Evolutionary conservation across 2,797 vertebrate genomes (phyloP).

Genomic region (Leptoclinus maculatus): DNA sequence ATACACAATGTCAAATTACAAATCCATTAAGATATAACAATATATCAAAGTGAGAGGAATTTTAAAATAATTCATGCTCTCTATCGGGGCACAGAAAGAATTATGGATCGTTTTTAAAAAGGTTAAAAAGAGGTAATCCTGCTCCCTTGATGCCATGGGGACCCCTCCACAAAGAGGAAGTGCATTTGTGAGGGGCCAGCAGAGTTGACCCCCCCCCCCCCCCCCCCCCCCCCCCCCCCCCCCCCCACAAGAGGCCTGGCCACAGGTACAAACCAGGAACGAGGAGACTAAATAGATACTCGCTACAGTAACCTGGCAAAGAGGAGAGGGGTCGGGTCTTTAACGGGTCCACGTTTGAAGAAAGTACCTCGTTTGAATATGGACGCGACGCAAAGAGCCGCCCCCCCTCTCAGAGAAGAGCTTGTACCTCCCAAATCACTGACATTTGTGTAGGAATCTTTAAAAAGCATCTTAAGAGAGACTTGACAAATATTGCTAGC

Average conservation of each 20-base stretch:
- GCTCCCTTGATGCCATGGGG: constrained; percentile 67
- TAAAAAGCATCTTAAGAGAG: constrained; percentile 77
- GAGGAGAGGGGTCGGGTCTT: constrained; percentile 60
- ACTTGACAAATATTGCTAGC: constrained; percentile 85
- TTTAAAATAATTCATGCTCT: constrained; percentile 85
- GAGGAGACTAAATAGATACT: constrained; percentile 62
- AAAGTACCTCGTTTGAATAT: constrained; percentile 89
- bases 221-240: constrained; percentile 16
- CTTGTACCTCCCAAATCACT: constrained; percentile 72
- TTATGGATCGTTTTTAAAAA: constrained; percentile 75
- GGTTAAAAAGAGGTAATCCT: constrained; percentile 84
- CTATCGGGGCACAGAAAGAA: constrained; percentile 80
- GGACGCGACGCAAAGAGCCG: constrained; percentile 69
- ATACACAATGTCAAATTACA: constrained; percentile 87
- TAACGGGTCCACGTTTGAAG: constrained; percentile 67
- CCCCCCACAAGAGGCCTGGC: constrained; percentile 49
- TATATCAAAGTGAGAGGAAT: constrained; percentile 86
- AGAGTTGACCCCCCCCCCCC: constrained; percentile 41
- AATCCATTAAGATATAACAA: constrained; percentile 81
- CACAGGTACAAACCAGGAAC: constrained; percentile 68
- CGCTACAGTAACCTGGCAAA: constrained; percentile 40
- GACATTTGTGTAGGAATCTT: constrained; percentile 80
- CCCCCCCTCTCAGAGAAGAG: constrained; percentile 35
- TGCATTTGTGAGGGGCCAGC: constrained; percentile 71
- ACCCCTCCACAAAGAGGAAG: constrained; percentile 74